Evolutionary conservation across 1,140 invertebrate species (phyloP).

Genomic region (Listronotus oregonensis): DNA sequence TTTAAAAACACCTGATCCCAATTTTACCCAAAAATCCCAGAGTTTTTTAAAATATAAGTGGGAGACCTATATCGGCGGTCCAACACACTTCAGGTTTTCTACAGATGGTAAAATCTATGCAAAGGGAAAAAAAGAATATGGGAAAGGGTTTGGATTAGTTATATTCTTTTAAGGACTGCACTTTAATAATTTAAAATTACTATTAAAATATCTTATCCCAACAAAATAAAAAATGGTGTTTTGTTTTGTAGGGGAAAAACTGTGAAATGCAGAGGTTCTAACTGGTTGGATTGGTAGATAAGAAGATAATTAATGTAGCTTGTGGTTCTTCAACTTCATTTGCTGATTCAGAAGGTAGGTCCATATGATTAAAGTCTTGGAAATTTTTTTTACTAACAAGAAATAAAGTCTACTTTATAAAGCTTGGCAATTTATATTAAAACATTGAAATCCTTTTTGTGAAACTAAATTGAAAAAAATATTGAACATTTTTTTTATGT

Average conservation of each 20-base stretch:
- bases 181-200: too few species aligned
- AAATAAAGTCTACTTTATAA: too few species aligned
- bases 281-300: slow-evolving; percentile 67
- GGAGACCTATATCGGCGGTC: slow-evolving; percentile 68
- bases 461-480: too few species aligned
- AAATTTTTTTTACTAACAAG: too few species aligned
- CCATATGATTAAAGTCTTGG: too few species aligned
- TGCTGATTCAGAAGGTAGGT: slow-evolving; percentile 79
- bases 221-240: too few species aligned
- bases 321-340: slow-evolving; percentile 83
- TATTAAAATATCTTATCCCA: too few species aligned
- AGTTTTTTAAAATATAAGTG: slow-evolving; percentile 61
- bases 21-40: slow-evolving; percentile 60
- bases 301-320: slow-evolving; percentile 72
- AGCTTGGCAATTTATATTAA: too few species aligned
- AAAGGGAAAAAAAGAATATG: slow-evolving; percentile 87
- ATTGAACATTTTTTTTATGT: too few species aligned
- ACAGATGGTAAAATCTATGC: slow-evolving; percentile 70
- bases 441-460: too few species aligned
- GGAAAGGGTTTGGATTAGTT: slow-evolving; percentile 81
- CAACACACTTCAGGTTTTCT: slow-evolving; percentile 81
- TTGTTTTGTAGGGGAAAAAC: too few species aligned
- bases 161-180: too few species aligned
- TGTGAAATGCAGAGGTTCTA: slow-evolving; percentile 65
- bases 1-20: slow-evolving; percentile 58